Evolutionary conservation across 2,888 invertebrate genomes (phyloP), one percentile per base, ranked within the genome.

Genomic region (Imbricaverruca yamaguchii): DNA sequence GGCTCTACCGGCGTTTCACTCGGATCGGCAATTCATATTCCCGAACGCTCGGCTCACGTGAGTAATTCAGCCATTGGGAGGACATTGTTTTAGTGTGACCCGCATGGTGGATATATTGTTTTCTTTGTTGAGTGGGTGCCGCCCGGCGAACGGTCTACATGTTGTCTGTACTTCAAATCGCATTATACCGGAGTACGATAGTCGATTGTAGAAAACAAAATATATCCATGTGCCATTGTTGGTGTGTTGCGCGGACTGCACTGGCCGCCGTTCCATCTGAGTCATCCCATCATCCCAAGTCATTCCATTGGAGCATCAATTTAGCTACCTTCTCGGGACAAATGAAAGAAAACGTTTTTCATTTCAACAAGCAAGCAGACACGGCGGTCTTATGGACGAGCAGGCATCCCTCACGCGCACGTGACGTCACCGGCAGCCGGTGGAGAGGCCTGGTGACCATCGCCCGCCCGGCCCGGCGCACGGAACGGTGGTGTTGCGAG

Each of bases 161-260:
- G 74, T 74, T 74, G 74, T 74, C 74, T 74, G 74, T 74, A 74
- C 74, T 39, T 74, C 53, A 25, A 74, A 74, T 74, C 53, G 53
- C 74, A 74, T 74, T 74, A 74, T 74, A 55, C 69, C 74, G 21
- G 74, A 74, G 55, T 74, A 74, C 53, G 74, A 21, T 55, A 74
- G 55, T 74, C 74, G 74, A 74, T 55, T 74, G 74, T 74, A 55
- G 69, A 23, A 69, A 69, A 69, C 23, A 59, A 15, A 59, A 74
- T 74, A 74, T 74, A 74, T 74, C 74, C 53, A 74, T 74, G 53
- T 74, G 74, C 74, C 74, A 74, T 74, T 74, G 4, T 9, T 55
- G 18, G 23, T 2, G 53, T 21, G 74, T 74, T 53, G 0, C 7
- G 12, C 12, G 59, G 12, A 11, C 59, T 0, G 59, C 15, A 59